Percentiles rank a stretch among this genome's conserved stretches.
Evolutionary conservation across 1,140 invertebrate genomes (phyloP).

Genomic region (Alviniconcha marisindica): DNA sequence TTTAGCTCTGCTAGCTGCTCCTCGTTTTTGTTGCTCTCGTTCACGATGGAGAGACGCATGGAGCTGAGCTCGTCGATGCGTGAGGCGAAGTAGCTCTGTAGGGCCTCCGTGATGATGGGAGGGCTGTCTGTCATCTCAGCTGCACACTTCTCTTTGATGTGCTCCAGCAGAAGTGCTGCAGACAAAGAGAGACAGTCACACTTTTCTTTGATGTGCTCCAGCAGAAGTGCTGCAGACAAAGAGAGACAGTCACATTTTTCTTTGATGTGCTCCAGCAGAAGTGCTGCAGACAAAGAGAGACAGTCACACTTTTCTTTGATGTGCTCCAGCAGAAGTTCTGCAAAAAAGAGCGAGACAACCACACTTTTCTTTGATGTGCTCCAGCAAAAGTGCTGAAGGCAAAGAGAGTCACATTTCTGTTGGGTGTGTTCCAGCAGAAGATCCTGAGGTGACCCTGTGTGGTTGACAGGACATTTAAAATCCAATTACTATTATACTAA

Average conservation of each 20-base stretch:
- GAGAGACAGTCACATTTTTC: too few relatives aligned
- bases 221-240: slow-evolving; percentile 14
- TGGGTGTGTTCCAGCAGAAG: too few relatives aligned
- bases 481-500: too few relatives aligned
- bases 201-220: too few relatives aligned
- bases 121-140: slow-evolving; percentile 36
- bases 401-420: background rate
- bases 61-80: slow-evolving; percentile 30
- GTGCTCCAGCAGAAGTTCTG: too few relatives aligned
- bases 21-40: slow-evolving; percentile 45
- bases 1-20: slow-evolving; percentile 52
- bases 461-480: too few relatives aligned
- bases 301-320: slow-evolving; percentile 30
- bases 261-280: too few relatives aligned
- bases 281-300: too few relatives aligned
- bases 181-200: background rate
- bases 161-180: slow-evolving; percentile 28
- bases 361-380: slow-evolving; percentile 32
- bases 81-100: slow-evolving; percentile 33
- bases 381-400: slow-evolving; percentile 20
- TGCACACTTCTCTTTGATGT: slow-evolving; percentile 25
- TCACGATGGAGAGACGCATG: background rate
- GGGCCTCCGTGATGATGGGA: slow-evolving; percentile 28
- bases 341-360: too few relatives aligned
- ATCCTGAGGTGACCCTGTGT: too few relatives aligned